phyloP scores from a whole-genome alignment of 2,113 vertebrate genomes.

The Pedionomus torquatus region DNA sequence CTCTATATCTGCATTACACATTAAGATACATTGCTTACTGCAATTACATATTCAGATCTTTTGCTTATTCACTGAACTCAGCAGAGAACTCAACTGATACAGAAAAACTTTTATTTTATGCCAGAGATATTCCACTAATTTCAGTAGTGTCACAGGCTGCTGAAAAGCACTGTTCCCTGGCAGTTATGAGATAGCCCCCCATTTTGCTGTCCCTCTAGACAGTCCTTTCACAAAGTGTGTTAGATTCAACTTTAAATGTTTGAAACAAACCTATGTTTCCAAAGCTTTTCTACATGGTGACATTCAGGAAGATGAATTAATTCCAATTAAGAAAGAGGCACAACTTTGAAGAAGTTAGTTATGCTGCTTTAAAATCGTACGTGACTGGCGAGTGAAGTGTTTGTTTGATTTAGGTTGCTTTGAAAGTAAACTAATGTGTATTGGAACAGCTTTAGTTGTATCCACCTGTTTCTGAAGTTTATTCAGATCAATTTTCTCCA shows the following conservation, averaged over 20 bases:
- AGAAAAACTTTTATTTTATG: constrained; percentile 35
- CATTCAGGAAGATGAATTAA: background rate
- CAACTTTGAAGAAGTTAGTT: background rate
- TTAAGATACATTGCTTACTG: background rate
- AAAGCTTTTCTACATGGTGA: background rate
- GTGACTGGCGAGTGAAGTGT: background rate
- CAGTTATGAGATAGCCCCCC: background rate
- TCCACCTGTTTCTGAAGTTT: background rate
- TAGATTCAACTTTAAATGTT: background rate
- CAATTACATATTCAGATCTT: background rate
- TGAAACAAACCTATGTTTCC: background rate
- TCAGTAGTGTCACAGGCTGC: background rate
- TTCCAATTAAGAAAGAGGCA: background rate
- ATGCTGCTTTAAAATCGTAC: background rate
- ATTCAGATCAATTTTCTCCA: background rate
- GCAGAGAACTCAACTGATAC: background rate
- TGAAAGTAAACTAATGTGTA: background rate
- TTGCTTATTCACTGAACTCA: background rate
- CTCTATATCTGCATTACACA: background rate
- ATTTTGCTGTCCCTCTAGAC: background rate
- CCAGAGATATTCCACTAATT: background rate
- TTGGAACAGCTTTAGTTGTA: background rate
- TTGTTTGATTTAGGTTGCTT: background rate
- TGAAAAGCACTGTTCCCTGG: background rate
- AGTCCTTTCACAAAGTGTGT: background rate